Evolutionary conservation across 2,888 invertebrate genomes (phyloP), one percentile per base, ranked within the genome.

Genomic region (Steinernema hermaphroditum): DNA sequence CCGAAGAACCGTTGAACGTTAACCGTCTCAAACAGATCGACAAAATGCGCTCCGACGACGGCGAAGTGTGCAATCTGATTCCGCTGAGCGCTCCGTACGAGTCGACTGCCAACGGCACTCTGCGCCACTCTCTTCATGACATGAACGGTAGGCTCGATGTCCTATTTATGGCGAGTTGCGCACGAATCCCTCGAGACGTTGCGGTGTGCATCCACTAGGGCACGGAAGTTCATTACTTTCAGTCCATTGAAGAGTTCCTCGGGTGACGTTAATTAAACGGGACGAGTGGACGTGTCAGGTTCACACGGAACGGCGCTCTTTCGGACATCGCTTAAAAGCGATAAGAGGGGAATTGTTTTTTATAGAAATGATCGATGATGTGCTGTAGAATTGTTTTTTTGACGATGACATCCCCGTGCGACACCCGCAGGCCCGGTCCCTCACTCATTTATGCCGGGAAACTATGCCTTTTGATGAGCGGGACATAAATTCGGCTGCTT

Each of bases 21-120:
- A 62, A 62, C 29, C 62, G 62, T 9, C 62, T 62, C 29, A 62
- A 62, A n/a, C 62, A 62, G 62, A 62, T 62, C 62, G 62, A 62
- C 62, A 62, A 62, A 62, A 22, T 62, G 29, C 62, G 19, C 16
- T 62, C 62, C 2, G 32, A 62, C 27, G 62, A 62, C 62, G 34
- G 62, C 62, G 62, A 62, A n/a, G 62, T 29, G 62, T 62, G 62
- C 32, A 62, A 6, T 6, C 34, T 62, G 62, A 62, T 62, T 62
- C 62, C 62, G 32, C 14, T 32, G 16, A 16, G 27, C 29, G 16
- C 29, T 4, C 37, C 37, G 16, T 29, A 29, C 62, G 16, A 32
- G 16, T 29, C 22, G 34, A 16, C 29, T 32, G 27, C 62, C 1
- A 62, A 62, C 32, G 62, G 62, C 29, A 1, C 32, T 12, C n/a